phyloP scores from a whole-genome alignment of 2,888 invertebrate genomes.

The Elysia crispata region DNA sequence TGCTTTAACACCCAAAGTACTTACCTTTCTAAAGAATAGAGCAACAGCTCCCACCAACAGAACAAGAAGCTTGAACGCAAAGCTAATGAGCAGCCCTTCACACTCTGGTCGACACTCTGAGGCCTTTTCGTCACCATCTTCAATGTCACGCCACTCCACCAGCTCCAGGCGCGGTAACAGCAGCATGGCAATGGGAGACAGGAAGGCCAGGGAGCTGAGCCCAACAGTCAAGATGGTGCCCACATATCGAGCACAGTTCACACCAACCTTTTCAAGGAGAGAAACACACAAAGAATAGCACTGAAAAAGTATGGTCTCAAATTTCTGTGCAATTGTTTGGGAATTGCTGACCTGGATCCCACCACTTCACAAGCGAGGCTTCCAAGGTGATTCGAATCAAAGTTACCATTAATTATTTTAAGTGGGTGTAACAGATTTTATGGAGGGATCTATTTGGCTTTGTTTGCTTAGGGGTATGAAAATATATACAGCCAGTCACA shows the following conservation, averaged over 20 bases:
- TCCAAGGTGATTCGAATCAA: too few species aligned
- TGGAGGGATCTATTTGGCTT: too few species aligned
- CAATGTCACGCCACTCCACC: conserved; percentile 78
- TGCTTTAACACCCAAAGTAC: too few species aligned
- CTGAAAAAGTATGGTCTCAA: too few species aligned
- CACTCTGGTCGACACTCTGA: conserved; percentile 68
- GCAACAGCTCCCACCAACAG: conserved; percentile 95
- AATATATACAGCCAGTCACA: too few species aligned
- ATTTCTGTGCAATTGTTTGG: too few species aligned
- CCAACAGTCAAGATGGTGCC: conserved; percentile 88
- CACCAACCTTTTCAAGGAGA: conserved; percentile 54
- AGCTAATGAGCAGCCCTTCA: conserved; percentile 92
- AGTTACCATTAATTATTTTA: too few species aligned
- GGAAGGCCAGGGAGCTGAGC: conserved; percentile 89
- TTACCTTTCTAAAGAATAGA: conserved; percentile 83
- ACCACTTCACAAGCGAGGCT: too few species aligned
- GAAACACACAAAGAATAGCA: too few species aligned
- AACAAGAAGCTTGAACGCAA: conserved; percentile 93
- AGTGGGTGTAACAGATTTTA: too few species aligned
- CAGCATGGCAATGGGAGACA: conserved; percentile 96
- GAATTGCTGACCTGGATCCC: too few species aligned
- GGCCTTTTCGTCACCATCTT: conserved; percentile 47
- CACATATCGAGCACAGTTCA: conserved; percentile 82
- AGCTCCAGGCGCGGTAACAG: conserved; percentile 90
- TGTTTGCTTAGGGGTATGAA: too few species aligned